Evolutionary conservation across 2,888 invertebrate species (phyloP), one percentile per base, ranked within the genome.

Genomic region (Smittia sp.): DNA sequence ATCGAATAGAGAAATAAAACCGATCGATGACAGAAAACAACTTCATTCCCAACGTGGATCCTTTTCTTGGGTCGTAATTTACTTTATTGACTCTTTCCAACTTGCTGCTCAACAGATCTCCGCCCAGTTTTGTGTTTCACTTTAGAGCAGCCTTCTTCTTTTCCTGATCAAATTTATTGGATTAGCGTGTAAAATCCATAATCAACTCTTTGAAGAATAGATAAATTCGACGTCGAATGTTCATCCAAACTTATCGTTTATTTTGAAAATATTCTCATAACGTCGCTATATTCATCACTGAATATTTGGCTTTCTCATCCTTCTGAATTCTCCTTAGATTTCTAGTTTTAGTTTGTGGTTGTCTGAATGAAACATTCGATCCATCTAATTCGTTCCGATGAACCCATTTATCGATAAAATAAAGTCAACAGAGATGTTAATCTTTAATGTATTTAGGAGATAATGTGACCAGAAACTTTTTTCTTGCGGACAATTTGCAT

Each of bases 401-500:
- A 46, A 46, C 46, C 15, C 46, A 46, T 46, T 66, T 66, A 27
- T 68, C 68, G 68, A 68, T 46, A 24, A 46, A 67, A 67, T 67
- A 67, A 67, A 68, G 25, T 68, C 68, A 68, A 68, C 68, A 68
- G 15, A 68, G 68, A 46, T 68, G 20, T 68, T 68, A 68, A 68
- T 68, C 68, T 68, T 68, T 68, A 68, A 68, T 68, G 24, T 27
- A 24, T 46, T 46, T 46, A 46, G 27, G 66, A 66, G 32, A 66
- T 22, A 24, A 62, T 22, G 20, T 62, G 25, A 38, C 32, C 65
- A 11, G 22, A 62, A 65, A 27, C 11, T 46, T n/a, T 46, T 3
- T 46, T 13, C n/a, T 46, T 11, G 46, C 46, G 13, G 38, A 20
- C 11, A n/a, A 67, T 67, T 67, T 38, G n/a, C 67, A 67, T 67